Base-by-base conservation (phyloP, 2,888 invertebrate genomes). In the Ichneumoninae sp. region DNA sequence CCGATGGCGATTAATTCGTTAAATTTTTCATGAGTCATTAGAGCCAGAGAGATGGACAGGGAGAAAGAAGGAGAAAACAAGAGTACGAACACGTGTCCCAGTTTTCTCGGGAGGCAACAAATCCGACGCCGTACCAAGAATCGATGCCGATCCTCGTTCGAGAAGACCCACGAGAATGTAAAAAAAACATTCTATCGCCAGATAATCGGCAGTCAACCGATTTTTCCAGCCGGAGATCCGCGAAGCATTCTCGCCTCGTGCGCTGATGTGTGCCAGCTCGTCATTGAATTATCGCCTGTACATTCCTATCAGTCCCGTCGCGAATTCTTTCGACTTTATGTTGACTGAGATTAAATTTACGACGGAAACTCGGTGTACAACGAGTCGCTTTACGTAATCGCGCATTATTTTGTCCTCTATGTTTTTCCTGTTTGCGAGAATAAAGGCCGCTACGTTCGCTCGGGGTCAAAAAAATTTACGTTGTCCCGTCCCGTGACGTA, bases 221-320 rank as follows among this genome's bases (percentile, higher is more conserved):
- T 22, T 13, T 60, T 60, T 30, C 13, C 60, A 60, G 60, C 30
- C 26, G 60, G 10, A 60, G 26, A 60, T 60, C 60, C 60, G 60
- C 60, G 26, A 60, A 5, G 30, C 60, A 7, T 60, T 60, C 13
- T 3, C 26, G 19, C 6, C 19, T 52, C 1, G 6, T 19, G n/a
- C 4, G 22, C 60, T 13, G 13, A 22, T 26, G 22, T 60, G 13
- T 60, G 22, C 13, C 60, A 13, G 13, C 22, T 5, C 22, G 30
- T 22, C 60, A 62, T 62, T 62, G 30, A 62, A 62, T 62, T 62
- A 30, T 62, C 30, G 30, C 16, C 30, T n/a, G 16, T 2, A 16
- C 10, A 30, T 62, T 62, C 60, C 30, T 30, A 62, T 62, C 13
- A 16, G 13, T 62, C 30, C 30, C 30, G 13, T 30, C 60, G 60